These are phyloP conservation scores for Lasius fuliginosus DNA, from an alignment of 2,888 invertebrate species.

Conservation along the genomic window DNA sequence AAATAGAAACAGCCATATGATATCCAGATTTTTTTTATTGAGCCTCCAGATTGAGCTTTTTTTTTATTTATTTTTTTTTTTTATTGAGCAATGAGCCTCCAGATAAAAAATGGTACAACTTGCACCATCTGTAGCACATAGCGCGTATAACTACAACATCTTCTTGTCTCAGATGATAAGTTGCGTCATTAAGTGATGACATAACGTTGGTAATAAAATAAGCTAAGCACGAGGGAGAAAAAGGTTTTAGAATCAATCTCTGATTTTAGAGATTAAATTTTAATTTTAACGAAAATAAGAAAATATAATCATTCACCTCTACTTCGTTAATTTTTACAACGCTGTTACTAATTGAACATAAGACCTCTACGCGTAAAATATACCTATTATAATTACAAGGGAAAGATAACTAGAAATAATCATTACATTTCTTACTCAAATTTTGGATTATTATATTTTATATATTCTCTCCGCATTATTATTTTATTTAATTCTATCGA, in stretches of 20 bases:
- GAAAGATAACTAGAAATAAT: background rate
- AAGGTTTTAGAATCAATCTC: background rate
- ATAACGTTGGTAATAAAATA: background rate
- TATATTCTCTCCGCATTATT: background rate
- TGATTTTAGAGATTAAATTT: background rate
- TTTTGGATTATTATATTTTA: background rate
- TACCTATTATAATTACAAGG: background rate
- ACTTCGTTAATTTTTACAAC: background rate
- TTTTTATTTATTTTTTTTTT: no score
- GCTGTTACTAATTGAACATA: background rate
- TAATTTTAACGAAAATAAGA: background rate
- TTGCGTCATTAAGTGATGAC: background rate
- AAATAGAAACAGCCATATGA: background rate
- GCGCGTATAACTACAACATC: background rate
- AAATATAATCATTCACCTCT: background rate
- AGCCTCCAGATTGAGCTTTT: no score
- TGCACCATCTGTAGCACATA: constrained; percentile 1
- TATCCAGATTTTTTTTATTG: no score
- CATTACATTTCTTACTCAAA: background rate
- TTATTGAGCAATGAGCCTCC: no score
- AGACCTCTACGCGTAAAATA: background rate
- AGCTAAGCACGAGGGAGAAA: background rate
- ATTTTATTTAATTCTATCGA: background rate
- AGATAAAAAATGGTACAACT: background rate
- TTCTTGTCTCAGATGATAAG: background rate